Conservation (phyloP, 2,888 invertebrate genomes). For the Melikaiella ostensackeni region DNA sequence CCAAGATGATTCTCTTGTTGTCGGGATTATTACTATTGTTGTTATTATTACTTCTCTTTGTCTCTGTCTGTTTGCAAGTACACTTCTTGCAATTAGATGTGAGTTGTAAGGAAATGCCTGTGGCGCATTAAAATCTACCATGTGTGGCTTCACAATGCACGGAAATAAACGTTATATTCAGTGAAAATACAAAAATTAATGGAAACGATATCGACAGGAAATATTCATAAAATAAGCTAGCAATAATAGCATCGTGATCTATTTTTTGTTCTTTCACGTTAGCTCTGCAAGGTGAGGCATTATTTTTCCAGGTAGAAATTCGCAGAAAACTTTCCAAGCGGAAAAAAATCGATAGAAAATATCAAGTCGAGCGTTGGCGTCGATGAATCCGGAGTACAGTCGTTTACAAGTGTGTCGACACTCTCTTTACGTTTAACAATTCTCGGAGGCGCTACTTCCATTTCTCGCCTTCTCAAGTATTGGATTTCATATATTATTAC, state of each 20-base stretch:
- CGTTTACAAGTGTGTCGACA: constrained; percentile 1
- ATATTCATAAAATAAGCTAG: too few species aligned
- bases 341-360: constrained; percentile 8
- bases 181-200: too few species aligned
- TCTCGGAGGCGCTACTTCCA: neutral
- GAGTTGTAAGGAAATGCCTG: neutral
- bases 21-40: constrained; percentile 12
- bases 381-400: neutral
- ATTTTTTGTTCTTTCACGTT: neutral
- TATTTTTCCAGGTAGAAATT: neutral
- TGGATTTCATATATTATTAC: neutral
- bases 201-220: too few species aligned
- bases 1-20: neutral
- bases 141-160: too few species aligned
- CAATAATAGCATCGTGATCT: too few species aligned
- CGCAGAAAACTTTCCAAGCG: neutral
- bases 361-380: constrained; percentile 7
- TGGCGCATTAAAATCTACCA: neutral
- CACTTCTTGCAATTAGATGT: constrained; percentile 3
- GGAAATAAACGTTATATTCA: too few species aligned
- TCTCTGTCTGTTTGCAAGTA: constrained; percentile 2
- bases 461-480: neutral
- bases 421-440: neutral
- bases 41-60: constrained; percentile 14
- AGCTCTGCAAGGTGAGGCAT: neutral